Evolutionary conservation across 1,140 invertebrate genomes (phyloP).

Genomic region (Achroia grisella): DNA sequence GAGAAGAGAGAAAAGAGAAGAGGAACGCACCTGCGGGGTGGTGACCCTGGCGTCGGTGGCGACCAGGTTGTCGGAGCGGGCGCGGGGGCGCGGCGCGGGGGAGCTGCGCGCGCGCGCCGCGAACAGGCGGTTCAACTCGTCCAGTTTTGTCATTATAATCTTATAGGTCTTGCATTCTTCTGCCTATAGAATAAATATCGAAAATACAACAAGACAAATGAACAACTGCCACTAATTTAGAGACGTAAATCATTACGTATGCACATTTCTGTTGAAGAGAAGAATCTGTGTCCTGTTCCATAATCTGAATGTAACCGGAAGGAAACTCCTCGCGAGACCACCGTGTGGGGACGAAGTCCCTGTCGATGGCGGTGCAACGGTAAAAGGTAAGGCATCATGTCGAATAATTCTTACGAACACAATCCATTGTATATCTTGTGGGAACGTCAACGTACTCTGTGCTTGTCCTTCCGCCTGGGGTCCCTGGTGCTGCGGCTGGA

Average conservation of each 20-base stretch:
- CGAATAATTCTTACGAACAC: too few species aligned
- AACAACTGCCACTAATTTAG: too few species aligned
- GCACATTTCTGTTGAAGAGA: too few species aligned
- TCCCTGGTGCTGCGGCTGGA: conserved; percentile 21
- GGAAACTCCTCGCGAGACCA: too few species aligned
- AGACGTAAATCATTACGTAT: too few species aligned
- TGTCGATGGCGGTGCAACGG: too few species aligned
- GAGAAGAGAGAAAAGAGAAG: not conserved
- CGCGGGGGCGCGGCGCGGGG: conserved; percentile 6
- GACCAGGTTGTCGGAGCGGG: conserved; percentile 37
- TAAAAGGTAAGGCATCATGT: too few species aligned
- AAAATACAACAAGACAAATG: too few species aligned
- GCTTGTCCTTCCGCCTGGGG: conserved; percentile 21
- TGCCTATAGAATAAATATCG: conserved; percentile 22
- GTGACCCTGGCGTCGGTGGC: conserved; percentile 23
- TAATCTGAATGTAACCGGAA: too few species aligned
- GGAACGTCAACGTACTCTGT: conserved; percentile 16
- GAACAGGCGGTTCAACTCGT: conserved; percentile 44
- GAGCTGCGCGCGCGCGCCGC: conserved; percentile 7
- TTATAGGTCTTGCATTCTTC: conserved; percentile 56
- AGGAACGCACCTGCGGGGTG: not conserved
- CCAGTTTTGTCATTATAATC: conserved; percentile 57
- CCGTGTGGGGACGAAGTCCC: too few species aligned
- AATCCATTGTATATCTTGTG: too few species aligned
- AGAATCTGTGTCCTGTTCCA: too few species aligned